phyloP scores from a whole-genome alignment of 2,113 vertebrate species.

The Callaeas wilsoni region DNA sequence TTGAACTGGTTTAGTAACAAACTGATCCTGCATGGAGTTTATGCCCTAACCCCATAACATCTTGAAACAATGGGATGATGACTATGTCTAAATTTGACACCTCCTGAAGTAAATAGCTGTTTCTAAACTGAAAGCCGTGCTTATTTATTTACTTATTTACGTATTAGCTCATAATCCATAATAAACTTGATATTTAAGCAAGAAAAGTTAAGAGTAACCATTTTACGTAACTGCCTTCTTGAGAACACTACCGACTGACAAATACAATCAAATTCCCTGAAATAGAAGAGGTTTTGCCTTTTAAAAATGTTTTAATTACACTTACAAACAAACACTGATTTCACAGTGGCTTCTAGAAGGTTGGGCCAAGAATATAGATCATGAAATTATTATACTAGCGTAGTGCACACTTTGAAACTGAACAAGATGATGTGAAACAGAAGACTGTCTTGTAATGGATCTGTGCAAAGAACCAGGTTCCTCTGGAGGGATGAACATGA shows the following conservation, averaged over 20 bases:
- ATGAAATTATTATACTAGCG: neutral
- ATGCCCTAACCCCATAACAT: neutral
- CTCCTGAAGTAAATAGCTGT: neutral
- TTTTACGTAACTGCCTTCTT: neutral
- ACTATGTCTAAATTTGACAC: neutral
- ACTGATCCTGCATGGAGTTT: neutral
- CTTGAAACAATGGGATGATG: neutral
- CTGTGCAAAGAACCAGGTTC: neutral
- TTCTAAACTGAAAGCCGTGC: neutral
- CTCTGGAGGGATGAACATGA: neutral
- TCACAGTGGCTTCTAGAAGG: neutral
- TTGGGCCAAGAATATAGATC: neutral
- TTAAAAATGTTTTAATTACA: neutral
- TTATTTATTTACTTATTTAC: neutral
- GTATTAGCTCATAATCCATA: neutral
- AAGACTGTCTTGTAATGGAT: neutral
- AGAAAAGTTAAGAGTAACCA: neutral
- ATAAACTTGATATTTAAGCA: neutral
- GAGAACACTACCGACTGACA: neutral
- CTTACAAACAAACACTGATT: neutral
- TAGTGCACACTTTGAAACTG: neutral
- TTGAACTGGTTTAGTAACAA: neutral
- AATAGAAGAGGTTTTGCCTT: neutral
- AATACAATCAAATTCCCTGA: neutral
- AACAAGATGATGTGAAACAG: neutral